Base-by-base conservation (phyloP, 2,797 vertebrate genomes). In the Apogon hyalosoma region DNA sequence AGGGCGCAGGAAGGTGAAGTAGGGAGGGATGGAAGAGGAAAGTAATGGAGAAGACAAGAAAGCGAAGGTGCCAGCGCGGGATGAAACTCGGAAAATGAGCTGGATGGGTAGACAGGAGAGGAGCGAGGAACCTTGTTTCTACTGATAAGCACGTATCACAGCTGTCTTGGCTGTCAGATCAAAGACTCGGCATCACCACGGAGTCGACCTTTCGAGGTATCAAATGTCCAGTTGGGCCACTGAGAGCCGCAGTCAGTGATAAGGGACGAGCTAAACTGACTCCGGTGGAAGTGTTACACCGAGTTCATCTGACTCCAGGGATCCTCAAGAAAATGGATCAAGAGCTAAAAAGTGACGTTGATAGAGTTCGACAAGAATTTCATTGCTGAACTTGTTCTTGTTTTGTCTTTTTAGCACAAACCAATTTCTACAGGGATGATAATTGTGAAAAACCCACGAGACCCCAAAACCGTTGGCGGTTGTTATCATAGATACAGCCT, bases 81-180 rank as follows among this genome's bases (percentile, higher is more conserved):
- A 74, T 80, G 70, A 74, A 78, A 78, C 54, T 3, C 65, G 79
- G 67, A 69, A 79, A 73, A 80, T 47, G 69, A 70, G 70, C 50
- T 73, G 11, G 59, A 55, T n/a, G 63, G 42, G 64, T 24, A 49
- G 76, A 68, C 65, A 19, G 75, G 45, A 65, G 77, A 59, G 21
- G 72, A 81, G 77, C 28, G 51, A 71, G 71, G 55, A 77, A 71
- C 60, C 81, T 79, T 75, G 84, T 87, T 78, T 83, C 75, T 55
- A 52, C 84, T 53, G 80, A 85, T 86, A 83, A 89, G 83, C 66
- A 45, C 46, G 19, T 84, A 82, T 87, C 79, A 87, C 73, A 84
- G 82, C 86, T 46, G 75, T 70, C 71, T 56, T 69, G 74, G 81
- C 83, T 75, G 82, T 86, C 83, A 85, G 80, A 91, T 88, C 82